Conservation (phyloP, 2,888 invertebrate species). For the Drosophila neonasuta region DNA sequence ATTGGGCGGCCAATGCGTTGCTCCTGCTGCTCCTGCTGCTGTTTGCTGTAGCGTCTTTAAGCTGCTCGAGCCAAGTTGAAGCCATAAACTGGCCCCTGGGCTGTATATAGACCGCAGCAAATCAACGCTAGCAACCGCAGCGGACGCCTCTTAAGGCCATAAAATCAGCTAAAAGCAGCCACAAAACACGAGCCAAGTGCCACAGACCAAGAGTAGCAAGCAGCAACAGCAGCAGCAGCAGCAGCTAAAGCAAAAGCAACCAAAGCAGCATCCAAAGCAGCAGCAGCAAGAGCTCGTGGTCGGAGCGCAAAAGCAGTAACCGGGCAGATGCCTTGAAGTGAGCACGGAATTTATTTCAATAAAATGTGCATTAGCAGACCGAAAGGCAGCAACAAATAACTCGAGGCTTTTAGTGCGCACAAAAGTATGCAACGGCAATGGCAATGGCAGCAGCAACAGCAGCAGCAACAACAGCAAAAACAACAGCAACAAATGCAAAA, state of each 20-base stretch:
- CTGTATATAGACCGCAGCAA: constrained; percentile 68
- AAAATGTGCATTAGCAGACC: constrained; percentile 73
- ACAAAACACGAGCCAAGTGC: constrained; percentile 69
- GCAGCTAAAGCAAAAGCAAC: constrained; percentile 11
- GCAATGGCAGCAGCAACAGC: not conserved
- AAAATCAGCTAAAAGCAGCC: constrained; percentile 75
- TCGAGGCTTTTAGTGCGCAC: constrained; percentile 70
- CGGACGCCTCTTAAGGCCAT: constrained; percentile 73
- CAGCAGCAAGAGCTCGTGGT: constrained; percentile 18
- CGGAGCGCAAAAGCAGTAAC: constrained; percentile 17
- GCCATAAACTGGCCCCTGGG: constrained; percentile 74
- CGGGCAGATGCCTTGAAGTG: constrained; percentile 48
- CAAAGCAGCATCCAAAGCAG: constrained; percentile 11
- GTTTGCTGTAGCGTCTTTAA: constrained; percentile 47
- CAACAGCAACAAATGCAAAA: constrained; percentile 55
- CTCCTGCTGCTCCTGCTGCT: constrained; percentile 10
- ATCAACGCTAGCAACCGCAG: constrained; percentile 65
- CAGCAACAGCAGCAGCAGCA: constrained; percentile 11
- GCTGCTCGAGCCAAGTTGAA: constrained; percentile 43
- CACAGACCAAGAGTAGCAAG: constrained; percentile 30
- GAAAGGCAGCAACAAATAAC: constrained; percentile 74
- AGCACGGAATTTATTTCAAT: constrained; percentile 77
- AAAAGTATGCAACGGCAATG: constrained; percentile 49
- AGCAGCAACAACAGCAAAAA: not conserved
- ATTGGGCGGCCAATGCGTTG: constrained; percentile 29